Evolutionary conservation across 2,888 invertebrate species (phyloP).

Genomic region (Parasteatoda lunata): DNA sequence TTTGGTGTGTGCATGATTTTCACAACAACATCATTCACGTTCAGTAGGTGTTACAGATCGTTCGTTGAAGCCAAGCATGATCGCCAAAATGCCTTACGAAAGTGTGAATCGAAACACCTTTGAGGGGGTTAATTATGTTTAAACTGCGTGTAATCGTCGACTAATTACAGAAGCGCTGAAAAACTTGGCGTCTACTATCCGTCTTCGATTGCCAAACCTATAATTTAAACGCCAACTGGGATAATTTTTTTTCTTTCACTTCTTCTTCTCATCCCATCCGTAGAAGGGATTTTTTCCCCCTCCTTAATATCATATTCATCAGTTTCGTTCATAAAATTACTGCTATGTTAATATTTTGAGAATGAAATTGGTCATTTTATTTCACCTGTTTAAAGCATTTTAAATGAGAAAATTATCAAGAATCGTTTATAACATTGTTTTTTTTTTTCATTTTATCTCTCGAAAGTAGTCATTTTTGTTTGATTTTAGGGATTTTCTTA

Average conservation of each 20-base stretch:
- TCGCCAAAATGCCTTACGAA: slow-evolving; percentile 30
- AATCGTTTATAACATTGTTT: too few relatives aligned
- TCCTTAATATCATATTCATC: not conserved
- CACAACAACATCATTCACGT: slow-evolving; percentile 2
- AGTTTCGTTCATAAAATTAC: too few relatives aligned
- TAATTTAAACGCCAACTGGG: slow-evolving; percentile 61
- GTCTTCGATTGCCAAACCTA: slow-evolving; percentile 59
- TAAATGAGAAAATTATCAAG: too few relatives aligned
- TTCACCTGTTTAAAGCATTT: too few relatives aligned
- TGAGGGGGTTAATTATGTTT: slow-evolving; percentile 67
- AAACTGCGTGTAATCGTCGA: slow-evolving; percentile 68
- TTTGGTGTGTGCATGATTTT: slow-evolving; percentile 34
- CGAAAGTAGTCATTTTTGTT: too few relatives aligned
- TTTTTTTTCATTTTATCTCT: too few relatives aligned
- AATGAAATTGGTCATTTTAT: too few relatives aligned
- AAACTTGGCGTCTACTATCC: slow-evolving; percentile 63
- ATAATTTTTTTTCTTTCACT: not conserved
- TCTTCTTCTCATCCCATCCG: not conserved
- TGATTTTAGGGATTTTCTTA: too few relatives aligned
- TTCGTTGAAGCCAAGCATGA: slow-evolving; percentile 45
- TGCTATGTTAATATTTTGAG: too few relatives aligned
- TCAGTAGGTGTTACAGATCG: slow-evolving; percentile 52
- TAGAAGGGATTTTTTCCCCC: slow-evolving; percentile 6
- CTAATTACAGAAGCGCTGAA: slow-evolving; percentile 68
- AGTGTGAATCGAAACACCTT: slow-evolving; percentile 68